Conservation (phyloP, 2,888 invertebrate genomes). For the Nowickia ferox region DNA sequence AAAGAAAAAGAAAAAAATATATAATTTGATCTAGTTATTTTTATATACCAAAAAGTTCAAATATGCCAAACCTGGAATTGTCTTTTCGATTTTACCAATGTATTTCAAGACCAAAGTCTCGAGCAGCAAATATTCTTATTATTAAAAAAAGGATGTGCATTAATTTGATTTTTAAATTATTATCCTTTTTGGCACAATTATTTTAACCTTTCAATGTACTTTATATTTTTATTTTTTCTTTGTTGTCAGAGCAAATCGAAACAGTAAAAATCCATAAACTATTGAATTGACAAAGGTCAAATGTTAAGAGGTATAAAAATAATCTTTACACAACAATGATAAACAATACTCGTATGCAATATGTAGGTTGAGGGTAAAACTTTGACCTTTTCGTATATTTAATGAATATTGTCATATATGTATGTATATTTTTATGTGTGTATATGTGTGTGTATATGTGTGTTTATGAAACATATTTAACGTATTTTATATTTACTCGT, state of each 20-base stretch:
- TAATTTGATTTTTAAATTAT: too few relatives aligned
- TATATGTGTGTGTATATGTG: not conserved
- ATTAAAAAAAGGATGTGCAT: too few relatives aligned
- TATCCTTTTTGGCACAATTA: too few relatives aligned
- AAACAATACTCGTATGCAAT: not conserved
- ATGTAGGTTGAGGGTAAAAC: constrained; percentile 28
- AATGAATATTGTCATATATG: constrained; percentile 20
- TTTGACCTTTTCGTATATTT: constrained; percentile 17
- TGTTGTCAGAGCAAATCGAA: not conserved
- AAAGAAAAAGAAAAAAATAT: too few relatives aligned
- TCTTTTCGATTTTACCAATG: too few relatives aligned
- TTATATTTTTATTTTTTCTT: not conserved
- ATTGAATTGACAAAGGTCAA: constrained; percentile 23
- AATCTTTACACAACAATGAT: not conserved
- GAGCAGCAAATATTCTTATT: too few relatives aligned
- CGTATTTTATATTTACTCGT: not conserved
- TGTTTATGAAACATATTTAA: not conserved
- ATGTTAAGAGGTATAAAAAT: constrained; percentile 39
- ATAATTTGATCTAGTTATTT: too few relatives aligned
- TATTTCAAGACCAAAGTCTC: too few relatives aligned
- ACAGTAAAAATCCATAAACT: not conserved
- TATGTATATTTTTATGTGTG: not conserved
- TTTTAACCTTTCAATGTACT: not conserved
- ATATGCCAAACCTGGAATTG: too few relatives aligned
- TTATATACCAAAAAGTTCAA: too few relatives aligned